phyloP scores from a whole-genome alignment of 1,140 invertebrate species.

The Aleiodes sp. region DNA sequence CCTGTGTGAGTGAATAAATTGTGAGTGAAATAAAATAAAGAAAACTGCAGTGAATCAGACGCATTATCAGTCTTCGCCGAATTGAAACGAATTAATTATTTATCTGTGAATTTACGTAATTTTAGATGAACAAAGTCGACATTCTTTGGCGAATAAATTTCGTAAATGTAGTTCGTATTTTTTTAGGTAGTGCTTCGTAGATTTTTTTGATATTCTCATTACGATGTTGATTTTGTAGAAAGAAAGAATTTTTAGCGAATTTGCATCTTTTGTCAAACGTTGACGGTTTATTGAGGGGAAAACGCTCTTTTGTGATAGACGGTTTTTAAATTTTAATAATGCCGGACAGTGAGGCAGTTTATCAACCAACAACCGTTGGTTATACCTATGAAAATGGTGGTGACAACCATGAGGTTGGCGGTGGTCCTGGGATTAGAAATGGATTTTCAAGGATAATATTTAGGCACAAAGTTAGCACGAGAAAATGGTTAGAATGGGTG shows the following conservation, averaged over 20 bases:
- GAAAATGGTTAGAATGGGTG: slow-evolving; percentile 62
- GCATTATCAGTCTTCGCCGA: not conserved
- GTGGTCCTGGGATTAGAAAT: slow-evolving; percentile 50
- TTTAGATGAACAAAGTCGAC: no score
- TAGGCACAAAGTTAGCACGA: slow-evolving; percentile 61
- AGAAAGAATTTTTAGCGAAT: no score
- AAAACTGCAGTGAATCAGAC: not conserved
- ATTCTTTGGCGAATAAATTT: no score
- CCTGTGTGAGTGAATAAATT: not conserved
- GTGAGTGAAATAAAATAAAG: not conserved
- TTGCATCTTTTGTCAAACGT: no score
- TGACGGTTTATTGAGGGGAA: no score
- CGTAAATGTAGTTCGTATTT: no score
- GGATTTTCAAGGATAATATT: slow-evolving; percentile 60
- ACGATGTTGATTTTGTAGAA: not conserved
- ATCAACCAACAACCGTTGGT: slow-evolving; percentile 63
- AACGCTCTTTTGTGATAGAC: not conserved
- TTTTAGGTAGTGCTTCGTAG: no score
- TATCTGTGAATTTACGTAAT: no score
- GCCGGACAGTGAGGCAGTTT: slow-evolving; percentile 62
- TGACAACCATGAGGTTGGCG: slow-evolving; percentile 45
- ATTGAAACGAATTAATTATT: not conserved
- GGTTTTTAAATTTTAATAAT: slow-evolving; percentile 36
- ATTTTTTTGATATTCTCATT: not conserved
- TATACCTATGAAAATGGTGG: slow-evolving; percentile 59